These are phyloP conservation scores for Drosophila ezoana DNA, from an alignment of 2,888 invertebrate genomes.

Conservation along the genomic window DNA sequence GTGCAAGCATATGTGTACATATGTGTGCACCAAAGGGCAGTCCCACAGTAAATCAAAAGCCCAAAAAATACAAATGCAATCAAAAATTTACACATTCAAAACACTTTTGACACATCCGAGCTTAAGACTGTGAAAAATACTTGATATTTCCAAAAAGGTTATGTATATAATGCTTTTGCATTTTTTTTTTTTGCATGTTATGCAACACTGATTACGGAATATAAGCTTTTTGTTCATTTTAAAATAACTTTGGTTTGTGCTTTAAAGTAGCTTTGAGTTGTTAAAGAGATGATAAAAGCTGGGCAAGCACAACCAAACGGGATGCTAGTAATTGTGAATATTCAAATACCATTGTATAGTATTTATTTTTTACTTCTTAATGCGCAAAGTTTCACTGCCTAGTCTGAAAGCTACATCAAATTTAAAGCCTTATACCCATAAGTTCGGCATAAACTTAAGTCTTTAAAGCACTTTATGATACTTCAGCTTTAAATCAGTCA, in stretches of 20 bases:
- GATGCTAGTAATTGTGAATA: too few relatives aligned
- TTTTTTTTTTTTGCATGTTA: not conserved
- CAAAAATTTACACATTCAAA: not conserved
- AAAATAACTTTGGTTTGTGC: not conserved
- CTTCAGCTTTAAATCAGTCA: slow-evolving; percentile 6
- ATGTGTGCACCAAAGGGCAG: slow-evolving; percentile 2
- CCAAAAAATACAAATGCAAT: slow-evolving; percentile 14
- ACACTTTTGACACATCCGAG: slow-evolving; percentile 6
- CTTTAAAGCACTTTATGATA: not conserved
- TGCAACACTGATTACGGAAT: not conserved
- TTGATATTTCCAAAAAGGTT: not conserved
- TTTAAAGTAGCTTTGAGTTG: not conserved
- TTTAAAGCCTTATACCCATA: not conserved
- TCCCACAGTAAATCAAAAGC: slow-evolving; percentile 39
- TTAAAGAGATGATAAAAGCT: not conserved
- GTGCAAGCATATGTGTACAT: slow-evolving; percentile 5
- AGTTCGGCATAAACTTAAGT: not conserved
- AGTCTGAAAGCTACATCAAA: not conserved
- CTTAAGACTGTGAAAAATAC: not conserved
- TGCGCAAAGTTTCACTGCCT: too few relatives aligned
- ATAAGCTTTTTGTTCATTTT: not conserved
- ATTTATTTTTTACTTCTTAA: too few relatives aligned
- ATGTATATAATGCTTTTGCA: not conserved
- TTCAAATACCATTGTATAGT: too few relatives aligned
- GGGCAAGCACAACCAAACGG: too few relatives aligned